Conservation (phyloP, 2,888 invertebrate genomes). For the Heliconius hortense region DNA sequence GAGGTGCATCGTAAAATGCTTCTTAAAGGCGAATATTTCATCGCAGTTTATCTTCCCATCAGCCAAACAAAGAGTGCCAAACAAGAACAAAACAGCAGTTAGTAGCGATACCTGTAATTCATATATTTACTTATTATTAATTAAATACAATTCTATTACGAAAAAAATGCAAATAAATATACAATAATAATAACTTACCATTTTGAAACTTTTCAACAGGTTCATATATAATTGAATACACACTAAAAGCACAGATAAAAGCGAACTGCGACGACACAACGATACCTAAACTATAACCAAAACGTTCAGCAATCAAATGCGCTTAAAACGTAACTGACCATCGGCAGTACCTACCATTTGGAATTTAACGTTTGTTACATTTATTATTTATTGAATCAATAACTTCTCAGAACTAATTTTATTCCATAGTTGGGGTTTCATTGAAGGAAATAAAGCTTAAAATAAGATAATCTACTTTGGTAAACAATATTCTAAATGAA, state of each 20-base stretch:
- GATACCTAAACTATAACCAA: not conserved
- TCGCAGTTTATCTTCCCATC: not conserved
- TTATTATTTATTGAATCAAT: slow-evolving; percentile 16
- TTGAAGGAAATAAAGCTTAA: not conserved
- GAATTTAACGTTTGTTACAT: slow-evolving; percentile 8
- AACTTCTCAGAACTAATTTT: slow-evolving; percentile 23
- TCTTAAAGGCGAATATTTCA: not conserved
- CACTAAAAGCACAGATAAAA: slow-evolving; percentile 2
- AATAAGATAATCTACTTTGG: not conserved
- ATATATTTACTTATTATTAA: not conserved
- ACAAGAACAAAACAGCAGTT: not conserved
- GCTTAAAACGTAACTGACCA: slow-evolving; percentile 17
- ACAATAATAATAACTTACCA: not conserved
- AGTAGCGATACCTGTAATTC: slow-evolving; percentile 27
- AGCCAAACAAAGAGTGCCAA: slow-evolving; percentile 5
- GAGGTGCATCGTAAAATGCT: slow-evolving; percentile 10
- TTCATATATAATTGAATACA: not conserved
- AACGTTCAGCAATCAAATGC: not conserved
- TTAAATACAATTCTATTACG: not conserved
- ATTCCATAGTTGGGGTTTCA: slow-evolving; percentile 17
- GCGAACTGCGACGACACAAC: not conserved
- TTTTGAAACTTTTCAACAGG: not conserved
- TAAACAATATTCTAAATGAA: too few species aligned
- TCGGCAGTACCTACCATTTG: not conserved
- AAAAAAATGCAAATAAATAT: not conserved